phyloP scores from a whole-genome alignment of 2,888 invertebrate genomes.

The Caenorhabditis virilis region DNA sequence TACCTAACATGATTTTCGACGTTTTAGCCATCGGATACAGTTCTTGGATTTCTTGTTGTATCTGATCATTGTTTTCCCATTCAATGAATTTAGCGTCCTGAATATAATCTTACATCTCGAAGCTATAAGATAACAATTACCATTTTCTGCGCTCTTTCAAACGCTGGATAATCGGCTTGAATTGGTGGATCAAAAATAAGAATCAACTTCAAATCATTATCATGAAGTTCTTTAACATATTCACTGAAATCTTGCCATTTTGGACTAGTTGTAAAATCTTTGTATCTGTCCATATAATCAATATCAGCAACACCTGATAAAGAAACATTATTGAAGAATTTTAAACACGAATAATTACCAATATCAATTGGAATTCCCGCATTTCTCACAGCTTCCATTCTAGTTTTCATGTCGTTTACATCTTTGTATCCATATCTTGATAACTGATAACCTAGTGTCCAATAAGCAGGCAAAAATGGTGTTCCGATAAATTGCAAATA shows the following conservation, averaged over 20 bases:
- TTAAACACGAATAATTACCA: too few relatives aligned
- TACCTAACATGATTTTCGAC: constrained; percentile 58
- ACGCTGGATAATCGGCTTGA: constrained; percentile 54
- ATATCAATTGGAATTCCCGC: constrained; percentile 71
- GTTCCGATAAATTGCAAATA: constrained; percentile 58
- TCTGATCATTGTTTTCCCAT: constrained; percentile 57
- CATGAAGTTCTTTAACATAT: constrained; percentile 55
- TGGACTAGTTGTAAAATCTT: constrained; percentile 77
- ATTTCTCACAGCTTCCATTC: constrained; percentile 65
- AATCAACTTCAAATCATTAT: constrained; percentile 55
- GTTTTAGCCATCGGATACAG: constrained; percentile 60
- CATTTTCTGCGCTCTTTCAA: constrained; percentile 48
- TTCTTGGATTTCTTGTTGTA: constrained; percentile 51
- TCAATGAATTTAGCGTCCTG: constrained; percentile 59
- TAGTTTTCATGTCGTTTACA: constrained; percentile 50
- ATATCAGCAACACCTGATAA: constrained; percentile 89
- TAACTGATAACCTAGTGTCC: constrained; percentile 69
- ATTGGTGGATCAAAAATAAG: constrained; percentile 66
- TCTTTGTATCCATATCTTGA: constrained; percentile 60
- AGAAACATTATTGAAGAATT: too few relatives aligned
- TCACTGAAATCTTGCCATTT: constrained; percentile 53
- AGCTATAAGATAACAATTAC: constrained; percentile 28
- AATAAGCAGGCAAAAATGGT: constrained; percentile 68
- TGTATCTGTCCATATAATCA: constrained; percentile 81
- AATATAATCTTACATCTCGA: too few relatives aligned